A percentile compares a stretch with the other conserved stretches of the same genome.
Evolutionary conservation across 2,888 invertebrate species (phyloP).

Genomic region (Bhutanitis thaidina): DNA sequence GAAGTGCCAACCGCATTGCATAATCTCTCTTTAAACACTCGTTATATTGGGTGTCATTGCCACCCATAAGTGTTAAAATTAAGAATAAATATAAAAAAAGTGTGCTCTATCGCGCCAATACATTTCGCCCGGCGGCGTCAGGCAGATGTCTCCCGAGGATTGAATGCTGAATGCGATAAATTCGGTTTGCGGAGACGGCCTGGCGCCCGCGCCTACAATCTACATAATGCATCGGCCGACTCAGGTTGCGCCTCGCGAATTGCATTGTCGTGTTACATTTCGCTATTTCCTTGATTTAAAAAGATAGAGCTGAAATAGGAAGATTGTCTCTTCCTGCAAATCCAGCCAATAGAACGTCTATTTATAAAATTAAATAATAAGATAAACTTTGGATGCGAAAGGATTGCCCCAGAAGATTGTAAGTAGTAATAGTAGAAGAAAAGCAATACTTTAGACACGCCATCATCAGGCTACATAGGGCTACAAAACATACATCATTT

Average conservation of each 20-base stretch:
- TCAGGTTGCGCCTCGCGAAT: slow-evolving; percentile 33
- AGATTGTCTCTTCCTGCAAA: background rate
- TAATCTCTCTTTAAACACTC: too few species aligned
- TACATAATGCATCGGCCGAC: slow-evolving; percentile 61
- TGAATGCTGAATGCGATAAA: slow-evolving; percentile 77
- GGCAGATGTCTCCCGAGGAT: slow-evolving; percentile 66
- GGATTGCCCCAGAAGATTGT: too few species aligned
- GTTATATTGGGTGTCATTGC: too few species aligned
- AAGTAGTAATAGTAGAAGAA: too few species aligned
- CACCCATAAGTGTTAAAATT: too few species aligned
- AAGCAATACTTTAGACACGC: too few species aligned
- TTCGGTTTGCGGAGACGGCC: slow-evolving; percentile 62
- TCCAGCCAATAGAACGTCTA: too few species aligned
- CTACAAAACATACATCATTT: too few species aligned
- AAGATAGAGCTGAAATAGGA: slow-evolving; percentile 1
- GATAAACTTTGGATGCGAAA: too few species aligned
- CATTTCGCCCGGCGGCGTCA: slow-evolving; percentile 50
- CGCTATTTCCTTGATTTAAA: slow-evolving; percentile 16
- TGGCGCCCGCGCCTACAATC: slow-evolving; percentile 56
- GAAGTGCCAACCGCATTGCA: too few species aligned
- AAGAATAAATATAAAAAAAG: slow-evolving; percentile 14
- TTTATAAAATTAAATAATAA: too few species aligned
- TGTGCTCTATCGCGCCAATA: slow-evolving; percentile 31
- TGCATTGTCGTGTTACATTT: slow-evolving; percentile 50
- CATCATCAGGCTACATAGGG: too few species aligned